phyloP scores from a whole-genome alignment of 2,113 vertebrate genomes.

The Labeo rohita region DNA sequence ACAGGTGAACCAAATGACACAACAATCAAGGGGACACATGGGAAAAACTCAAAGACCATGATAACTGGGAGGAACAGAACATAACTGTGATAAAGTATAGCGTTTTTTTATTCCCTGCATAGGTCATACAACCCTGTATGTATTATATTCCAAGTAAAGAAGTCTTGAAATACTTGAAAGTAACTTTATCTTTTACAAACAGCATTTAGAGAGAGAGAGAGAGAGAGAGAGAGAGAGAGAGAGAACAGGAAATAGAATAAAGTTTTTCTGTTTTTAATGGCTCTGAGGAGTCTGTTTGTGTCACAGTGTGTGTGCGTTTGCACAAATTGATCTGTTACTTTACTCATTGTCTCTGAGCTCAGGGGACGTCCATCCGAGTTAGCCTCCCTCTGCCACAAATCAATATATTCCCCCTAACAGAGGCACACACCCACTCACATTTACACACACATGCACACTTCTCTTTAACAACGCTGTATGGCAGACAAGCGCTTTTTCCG shows the following conservation, averaged over 20 bases:
- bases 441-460: conserved; percentile 27
- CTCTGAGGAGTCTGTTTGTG: conserved; percentile 11
- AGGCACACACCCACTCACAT: conserved; percentile 36
- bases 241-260: not conserved
- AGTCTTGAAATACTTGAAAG: not conserved
- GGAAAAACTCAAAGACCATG: too few species aligned
- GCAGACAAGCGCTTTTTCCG: not conserved
- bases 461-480: not conserved
- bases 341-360: conserved; percentile 56
- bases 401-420: conserved; percentile 40
- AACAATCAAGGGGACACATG: too few species aligned
- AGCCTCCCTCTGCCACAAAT: conserved; percentile 56
- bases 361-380: conserved; percentile 54
- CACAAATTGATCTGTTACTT: conserved; percentile 59
- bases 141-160: too few species aligned
- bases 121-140: too few species aligned
- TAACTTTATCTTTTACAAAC: conserved; percentile 7
- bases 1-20: too few species aligned
- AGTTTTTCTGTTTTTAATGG: conserved; percentile 16
- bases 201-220: not conserved
- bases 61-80: too few species aligned
- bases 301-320: conserved; percentile 36
- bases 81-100: too few species aligned
- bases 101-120: too few species aligned
- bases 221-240: not conserved